Base-by-base conservation (phyloP, 2,797 vertebrate genomes). In the Enteromius viviparus region DNA sequence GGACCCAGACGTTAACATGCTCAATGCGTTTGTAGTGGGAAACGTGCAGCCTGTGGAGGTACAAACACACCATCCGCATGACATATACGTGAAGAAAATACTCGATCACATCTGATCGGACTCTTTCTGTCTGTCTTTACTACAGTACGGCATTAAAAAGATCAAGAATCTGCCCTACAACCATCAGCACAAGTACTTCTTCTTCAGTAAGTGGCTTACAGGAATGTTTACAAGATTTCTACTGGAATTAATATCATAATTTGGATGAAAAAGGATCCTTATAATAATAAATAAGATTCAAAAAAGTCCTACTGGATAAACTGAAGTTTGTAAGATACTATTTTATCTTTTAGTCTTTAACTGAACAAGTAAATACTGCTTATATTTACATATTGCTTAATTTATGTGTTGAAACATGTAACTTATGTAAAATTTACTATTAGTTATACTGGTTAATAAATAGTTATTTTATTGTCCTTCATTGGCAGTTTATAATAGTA, bases 1-100 rank as follows among this genome's bases (percentile, higher is more conserved):
- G 89, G 98, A 99, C 69, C 98, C 98, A 0, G 98, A 99, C 2
- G 93, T 99, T 83, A 98, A 99, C 93, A 97, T 97, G 96, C 84
- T 96, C 76, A 93, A 96, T 0, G 2, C 96, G 14, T 96, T 99
- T 76, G 97, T 99, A 10, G 88, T 99, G 2, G 98, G 98, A 62
- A 81, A 94, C 0, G 93, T 91, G 0, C 97, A 98, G 86, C 97
- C 98, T 0, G 88, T 99, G 0, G 98, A 99, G 96, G 98, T 94
- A 90, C 15, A 58, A 15, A 6, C 51, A 68, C 32, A 40, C 8
- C 23, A 10, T 58, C 47, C 2, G 12, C 7, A 58, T n/a, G 17
- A 23, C 3, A 62, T 14, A 4, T 4, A n/a, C 60, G 29, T 21
- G 11, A 45, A n/a, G 53, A 8, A 62, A 49, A 69, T 40, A 26